phyloP scores from a whole-genome alignment of 2,113 vertebrate species.

The Conger conger region DNA sequence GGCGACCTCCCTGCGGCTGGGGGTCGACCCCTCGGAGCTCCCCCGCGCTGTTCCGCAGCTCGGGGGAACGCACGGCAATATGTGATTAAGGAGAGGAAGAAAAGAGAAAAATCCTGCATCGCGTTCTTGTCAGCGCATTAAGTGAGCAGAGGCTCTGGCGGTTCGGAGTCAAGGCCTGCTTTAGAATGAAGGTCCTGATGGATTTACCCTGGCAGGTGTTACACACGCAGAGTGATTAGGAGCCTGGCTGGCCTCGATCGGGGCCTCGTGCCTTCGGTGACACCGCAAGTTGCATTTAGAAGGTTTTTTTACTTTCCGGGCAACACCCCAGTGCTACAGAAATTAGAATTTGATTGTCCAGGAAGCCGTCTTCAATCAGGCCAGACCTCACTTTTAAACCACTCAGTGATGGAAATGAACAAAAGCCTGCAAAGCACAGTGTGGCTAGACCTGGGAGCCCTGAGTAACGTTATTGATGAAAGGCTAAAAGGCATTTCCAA shows the following conservation, averaged over 20 bases:
- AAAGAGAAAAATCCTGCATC: not conserved
- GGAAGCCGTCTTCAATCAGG: not conserved
- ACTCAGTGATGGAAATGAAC: not conserved
- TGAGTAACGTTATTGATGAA: not conserved
- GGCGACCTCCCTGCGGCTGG: not conserved
- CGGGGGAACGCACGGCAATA: not conserved
- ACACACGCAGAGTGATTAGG: slow-evolving; percentile 19
- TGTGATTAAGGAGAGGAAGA: not conserved
- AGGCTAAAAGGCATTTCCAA: not conserved
- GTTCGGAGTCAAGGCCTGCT: not conserved
- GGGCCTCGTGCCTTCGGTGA: not conserved
- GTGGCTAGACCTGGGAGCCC: too few relatives aligned
- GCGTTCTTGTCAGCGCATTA: not conserved
- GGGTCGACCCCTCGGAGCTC: not conserved
- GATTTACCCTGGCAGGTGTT: slow-evolving; percentile 17
- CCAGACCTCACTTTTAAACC: not conserved
- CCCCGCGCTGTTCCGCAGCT: not conserved
- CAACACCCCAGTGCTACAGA: not conserved
- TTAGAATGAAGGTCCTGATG: slow-evolving; percentile 6
- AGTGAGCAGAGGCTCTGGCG: not conserved
- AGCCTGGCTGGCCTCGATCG: not conserved
- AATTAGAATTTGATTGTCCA: slow-evolving; percentile 1
- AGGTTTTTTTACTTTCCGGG: not conserved
- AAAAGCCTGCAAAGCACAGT: not conserved
- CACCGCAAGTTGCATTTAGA: not conserved